Percentiles rank a stretch among this genome's conserved stretches.
phyloP scores from a whole-genome alignment of 1,140 invertebrate species.

The Drosophila parabipectinata region DNA sequence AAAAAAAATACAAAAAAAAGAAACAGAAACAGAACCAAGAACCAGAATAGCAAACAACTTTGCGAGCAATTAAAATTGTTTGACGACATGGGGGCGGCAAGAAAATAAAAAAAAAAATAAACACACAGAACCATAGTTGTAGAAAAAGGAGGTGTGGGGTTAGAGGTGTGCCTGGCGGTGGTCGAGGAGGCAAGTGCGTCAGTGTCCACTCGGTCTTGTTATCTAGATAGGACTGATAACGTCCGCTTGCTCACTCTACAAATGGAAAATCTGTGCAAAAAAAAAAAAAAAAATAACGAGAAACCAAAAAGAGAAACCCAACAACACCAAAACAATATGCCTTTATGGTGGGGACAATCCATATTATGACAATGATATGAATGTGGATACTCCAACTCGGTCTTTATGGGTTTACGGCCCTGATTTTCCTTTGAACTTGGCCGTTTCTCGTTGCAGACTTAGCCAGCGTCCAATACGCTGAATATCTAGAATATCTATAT shows the following conservation, averaged over 20 bases:
- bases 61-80: constrained; percentile 79
- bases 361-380: constrained; percentile 64
- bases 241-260: constrained; percentile 32
- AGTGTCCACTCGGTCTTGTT: constrained; percentile 62
- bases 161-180: not conserved
- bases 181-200: constrained; percentile 66
- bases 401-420: constrained; percentile 71
- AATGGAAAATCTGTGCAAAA: constrained; percentile 67
- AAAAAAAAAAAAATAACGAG: constrained; percentile 45
- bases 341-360: constrained; percentile 43
- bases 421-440: constrained; percentile 72
- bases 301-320: not conserved
- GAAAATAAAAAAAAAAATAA: constrained; percentile 4
- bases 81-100: constrained; percentile 39
- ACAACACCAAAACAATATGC: constrained; percentile 40
- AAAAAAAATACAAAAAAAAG: constrained; percentile 32
- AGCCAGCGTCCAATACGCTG: constrained; percentile 7
- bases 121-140: not conserved
- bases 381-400: not conserved
- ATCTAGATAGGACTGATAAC: constrained; percentile 77
- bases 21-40: constrained; percentile 1
- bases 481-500: not conserved
- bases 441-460: constrained; percentile 7
- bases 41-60: constrained; percentile 74
- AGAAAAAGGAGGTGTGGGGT: not conserved